Evolutionary conservation across 2,888 invertebrate species (phyloP), one percentile per base, ranked within the genome.

Genomic region (Ferrisia virgata): DNA sequence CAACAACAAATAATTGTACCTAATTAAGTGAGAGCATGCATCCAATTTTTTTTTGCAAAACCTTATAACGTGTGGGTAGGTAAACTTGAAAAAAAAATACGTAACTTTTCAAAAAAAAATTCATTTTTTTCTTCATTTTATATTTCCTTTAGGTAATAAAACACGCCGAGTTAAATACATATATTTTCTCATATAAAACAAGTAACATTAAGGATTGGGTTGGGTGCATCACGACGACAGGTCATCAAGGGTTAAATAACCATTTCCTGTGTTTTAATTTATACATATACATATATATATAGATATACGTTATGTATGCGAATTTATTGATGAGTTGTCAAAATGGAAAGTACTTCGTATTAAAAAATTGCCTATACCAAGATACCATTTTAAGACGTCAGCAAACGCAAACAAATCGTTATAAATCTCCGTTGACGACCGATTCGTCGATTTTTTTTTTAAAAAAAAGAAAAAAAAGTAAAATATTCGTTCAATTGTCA

Each of bases 321-420:
- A 64, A 64, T 64, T 64, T 64, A 64, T 64, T 28, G 64, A 64
- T 64, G 64, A 64, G 15, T 64, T 64, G 64, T 64, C 64, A 64
- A 64, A 64, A 64, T 64, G 64, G 28, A 64, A 28, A 64, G 53
- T 53, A 22, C 2, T 22, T 64, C 13, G 28, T 64, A 13, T 13
- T 1, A 2, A 58, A 64, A 28, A 64, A 64, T 28, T 13, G 64
- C 28, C 25, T 1, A 28, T 53, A 43, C n/a, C 53, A 22, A 6
- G 53, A 53, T 53, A 15, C 3, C 11, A 22, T 53, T 53, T 18
- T 22, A 53, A 53, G 9, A 22, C 22, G 8, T 53, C 53, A 11
- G 18, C 53, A 8, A 22, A 2, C 22, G 53, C 53, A 22, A 8
- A 8, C 53, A 9, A 53, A 53, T 53, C 22, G 22, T 53, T 9